These are phyloP conservation scores for Philaenus spumarius DNA, from an alignment of 1,140 invertebrate genomes.

Conservation along the genomic window DNA sequence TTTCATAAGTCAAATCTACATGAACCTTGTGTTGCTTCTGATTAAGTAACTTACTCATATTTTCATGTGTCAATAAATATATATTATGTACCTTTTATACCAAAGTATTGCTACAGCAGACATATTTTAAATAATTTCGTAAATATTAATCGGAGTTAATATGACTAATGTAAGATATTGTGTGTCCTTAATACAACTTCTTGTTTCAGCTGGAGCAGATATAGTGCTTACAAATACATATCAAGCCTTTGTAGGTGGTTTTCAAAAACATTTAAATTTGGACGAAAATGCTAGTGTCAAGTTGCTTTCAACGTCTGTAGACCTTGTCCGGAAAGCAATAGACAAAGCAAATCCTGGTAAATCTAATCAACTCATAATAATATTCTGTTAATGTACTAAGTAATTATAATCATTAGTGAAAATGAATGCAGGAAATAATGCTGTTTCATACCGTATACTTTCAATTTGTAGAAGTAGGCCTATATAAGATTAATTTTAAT, in stretches of 20 bases:
- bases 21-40: too few species aligned
- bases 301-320: slow-evolving; percentile 61
- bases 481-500: background rate
- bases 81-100: too few species aligned
- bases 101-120: too few species aligned
- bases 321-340: slow-evolving; percentile 56
- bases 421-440: background rate
- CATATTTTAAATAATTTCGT: too few species aligned
- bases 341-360: slow-evolving; percentile 24
- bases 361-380: too few species aligned
- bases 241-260: slow-evolving; percentile 75
- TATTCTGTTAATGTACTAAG: too few species aligned
- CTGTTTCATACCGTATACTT: background rate
- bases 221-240: slow-evolving; percentile 83
- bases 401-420: background rate
- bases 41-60: too few species aligned
- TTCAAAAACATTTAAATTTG: slow-evolving; percentile 59
- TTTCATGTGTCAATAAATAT: too few species aligned
- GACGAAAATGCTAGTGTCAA: slow-evolving; percentile 51
- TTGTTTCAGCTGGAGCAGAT: slow-evolving; percentile 63
- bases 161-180: too few species aligned
- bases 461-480: background rate
- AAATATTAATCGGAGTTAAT: too few species aligned
- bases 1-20: too few species aligned
- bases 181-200: too few species aligned